phyloP scores from a whole-genome alignment of 2,797 vertebrate genomes.

The Manis javanica region DNA sequence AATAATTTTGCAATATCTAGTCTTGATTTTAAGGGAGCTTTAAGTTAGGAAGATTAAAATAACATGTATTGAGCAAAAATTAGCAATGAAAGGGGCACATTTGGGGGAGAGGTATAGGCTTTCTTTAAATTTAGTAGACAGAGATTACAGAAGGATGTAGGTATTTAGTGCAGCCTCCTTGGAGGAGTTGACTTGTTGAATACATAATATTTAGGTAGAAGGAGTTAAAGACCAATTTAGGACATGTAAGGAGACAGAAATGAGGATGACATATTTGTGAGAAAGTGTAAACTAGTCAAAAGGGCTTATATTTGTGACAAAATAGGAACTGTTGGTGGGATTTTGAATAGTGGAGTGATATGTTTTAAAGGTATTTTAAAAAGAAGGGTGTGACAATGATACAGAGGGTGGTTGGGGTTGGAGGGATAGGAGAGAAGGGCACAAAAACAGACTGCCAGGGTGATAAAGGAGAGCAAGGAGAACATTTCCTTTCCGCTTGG shows the following conservation, averaged over 20 bases:
- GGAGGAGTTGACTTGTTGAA: not conserved
- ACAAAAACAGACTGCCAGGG: not conserved
- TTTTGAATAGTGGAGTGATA: not conserved
- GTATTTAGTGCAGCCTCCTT: not conserved
- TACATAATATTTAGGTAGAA: not conserved
- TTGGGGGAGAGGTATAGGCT: not conserved
- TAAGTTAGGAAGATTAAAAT: conserved; percentile 40
- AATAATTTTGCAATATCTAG: not conserved
- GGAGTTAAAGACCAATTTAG: not conserved
- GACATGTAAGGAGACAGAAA: not conserved
- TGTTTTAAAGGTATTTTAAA: not conserved
- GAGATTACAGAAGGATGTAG: not conserved
- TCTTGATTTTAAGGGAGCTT: not conserved
- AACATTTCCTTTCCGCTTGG: not conserved
- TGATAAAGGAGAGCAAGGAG: not conserved
- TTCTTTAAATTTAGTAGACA: not conserved
- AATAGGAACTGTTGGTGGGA: not conserved
- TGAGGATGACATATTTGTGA: not conserved
- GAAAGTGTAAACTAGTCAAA: not conserved
- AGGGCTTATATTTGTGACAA: not conserved
- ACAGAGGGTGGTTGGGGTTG: not conserved
- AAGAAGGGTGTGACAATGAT: not conserved
- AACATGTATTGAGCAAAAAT: not conserved
- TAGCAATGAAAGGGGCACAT: not conserved
- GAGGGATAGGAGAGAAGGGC: not conserved